phyloP scores from a whole-genome alignment of 2,888 invertebrate genomes.

The Eupithecia exiguata region DNA sequence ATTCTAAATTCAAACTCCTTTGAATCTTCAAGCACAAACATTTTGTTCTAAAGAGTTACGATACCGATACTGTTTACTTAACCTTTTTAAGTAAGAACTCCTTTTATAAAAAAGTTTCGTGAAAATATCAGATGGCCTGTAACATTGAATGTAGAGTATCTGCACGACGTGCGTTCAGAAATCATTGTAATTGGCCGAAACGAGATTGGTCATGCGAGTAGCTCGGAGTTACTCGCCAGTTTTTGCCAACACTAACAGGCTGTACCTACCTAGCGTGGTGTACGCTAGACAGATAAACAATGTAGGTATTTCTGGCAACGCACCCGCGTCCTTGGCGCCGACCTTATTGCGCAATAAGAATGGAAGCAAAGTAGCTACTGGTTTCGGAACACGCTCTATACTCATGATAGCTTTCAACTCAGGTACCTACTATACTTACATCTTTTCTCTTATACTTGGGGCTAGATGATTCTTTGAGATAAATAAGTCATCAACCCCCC shows the following conservation, averaged over 20 bases:
- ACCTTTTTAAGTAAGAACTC: background rate
- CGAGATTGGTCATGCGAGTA: background rate
- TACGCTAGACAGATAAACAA: constrained; percentile 80
- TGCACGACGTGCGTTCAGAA: background rate
- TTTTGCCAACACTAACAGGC: background rate
- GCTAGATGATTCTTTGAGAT: background rate
- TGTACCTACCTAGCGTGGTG: constrained; percentile 31
- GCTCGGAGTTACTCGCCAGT: background rate
- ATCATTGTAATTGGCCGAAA: background rate
- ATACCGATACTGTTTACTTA: background rate
- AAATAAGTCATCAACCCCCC: background rate
- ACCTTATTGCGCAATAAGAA: constrained; percentile 80
- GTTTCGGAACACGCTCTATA: constrained; percentile 74
- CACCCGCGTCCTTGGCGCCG: constrained; percentile 81
- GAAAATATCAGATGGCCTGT: background rate
- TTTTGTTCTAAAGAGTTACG: too few relatives aligned
- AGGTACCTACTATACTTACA: background rate
- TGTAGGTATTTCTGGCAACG: constrained; percentile 81
- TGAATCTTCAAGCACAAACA: background rate
- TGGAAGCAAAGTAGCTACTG: constrained; percentile 50
- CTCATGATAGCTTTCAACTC: constrained; percentile 36
- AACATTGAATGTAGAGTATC: background rate
- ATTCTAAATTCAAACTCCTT: background rate
- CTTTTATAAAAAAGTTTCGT: background rate
- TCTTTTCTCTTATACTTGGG: background rate